phyloP scores from a whole-genome alignment of 2,888 invertebrate genomes.

The Lepas anatifera region DNA sequence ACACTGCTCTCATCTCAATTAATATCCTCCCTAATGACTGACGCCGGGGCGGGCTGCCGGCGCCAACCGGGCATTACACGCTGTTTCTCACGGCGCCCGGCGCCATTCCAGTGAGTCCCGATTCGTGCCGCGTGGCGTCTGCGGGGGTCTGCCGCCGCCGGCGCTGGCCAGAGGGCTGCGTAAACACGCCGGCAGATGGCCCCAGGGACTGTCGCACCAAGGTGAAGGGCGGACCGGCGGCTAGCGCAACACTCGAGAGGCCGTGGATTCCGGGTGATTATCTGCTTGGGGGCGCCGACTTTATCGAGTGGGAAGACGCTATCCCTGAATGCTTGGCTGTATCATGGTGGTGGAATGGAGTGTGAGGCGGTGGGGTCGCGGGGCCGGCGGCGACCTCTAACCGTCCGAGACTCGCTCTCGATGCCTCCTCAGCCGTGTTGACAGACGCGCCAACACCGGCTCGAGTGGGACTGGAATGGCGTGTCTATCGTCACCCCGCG shows the following conservation, averaged over 20 bases:
- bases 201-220: too few relatives aligned
- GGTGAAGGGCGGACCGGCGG: too few relatives aligned
- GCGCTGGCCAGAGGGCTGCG: neutral
- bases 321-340: neutral
- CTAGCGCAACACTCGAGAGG: too few relatives aligned
- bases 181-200: neutral
- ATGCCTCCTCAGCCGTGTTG: too few relatives aligned
- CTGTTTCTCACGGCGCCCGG: neutral
- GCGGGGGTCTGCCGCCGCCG: neutral
- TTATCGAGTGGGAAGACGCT: neutral
- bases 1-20: conserved; percentile 7
- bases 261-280: too few relatives aligned
- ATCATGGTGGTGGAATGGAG: neutral
- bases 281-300: too few relatives aligned
- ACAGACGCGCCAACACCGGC: too few relatives aligned
- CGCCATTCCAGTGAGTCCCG: neutral
- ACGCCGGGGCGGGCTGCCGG: neutral
- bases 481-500: too few relatives aligned
- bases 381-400: too few relatives aligned
- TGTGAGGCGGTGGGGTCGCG: too few relatives aligned
- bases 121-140: neutral
- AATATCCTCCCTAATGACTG: neutral
- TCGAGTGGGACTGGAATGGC: too few relatives aligned
- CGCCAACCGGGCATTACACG: neutral
- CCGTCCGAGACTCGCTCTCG: too few relatives aligned